A percentile compares a stretch with the other conserved stretches of the same genome.
Evolutionary conservation across 1,140 invertebrate genomes (phyloP).

Genomic region (Scylla paramamosain): DNA sequence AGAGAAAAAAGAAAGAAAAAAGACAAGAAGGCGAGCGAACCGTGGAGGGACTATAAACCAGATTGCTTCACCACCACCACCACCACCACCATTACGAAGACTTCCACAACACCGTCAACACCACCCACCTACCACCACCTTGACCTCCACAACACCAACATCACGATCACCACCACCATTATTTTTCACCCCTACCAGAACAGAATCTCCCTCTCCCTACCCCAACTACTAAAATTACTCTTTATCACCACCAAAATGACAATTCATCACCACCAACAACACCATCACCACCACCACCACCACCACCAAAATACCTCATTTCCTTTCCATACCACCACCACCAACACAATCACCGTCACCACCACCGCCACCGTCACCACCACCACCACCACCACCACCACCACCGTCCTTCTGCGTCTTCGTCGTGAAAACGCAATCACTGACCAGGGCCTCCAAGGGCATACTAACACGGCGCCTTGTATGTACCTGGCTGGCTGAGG

Average conservation of each 20-base stretch:
- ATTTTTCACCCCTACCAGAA: too few species aligned
- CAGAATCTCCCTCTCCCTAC: too few species aligned
- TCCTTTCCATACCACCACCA: background rate
- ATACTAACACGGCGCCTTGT: background rate
- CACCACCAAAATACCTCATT: background rate
- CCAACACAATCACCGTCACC: background rate
- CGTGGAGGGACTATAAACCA: too few species aligned
- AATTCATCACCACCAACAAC: background rate
- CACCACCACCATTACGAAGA: too few species aligned
- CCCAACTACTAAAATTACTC: too few species aligned
- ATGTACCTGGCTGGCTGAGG: background rate
- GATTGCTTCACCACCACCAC: too few species aligned
- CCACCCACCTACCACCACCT: too few species aligned
- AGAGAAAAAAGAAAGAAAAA: too few species aligned
- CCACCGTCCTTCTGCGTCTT: background rate
- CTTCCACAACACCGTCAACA: too few species aligned
- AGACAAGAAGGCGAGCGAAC: too few species aligned
- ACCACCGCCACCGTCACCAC: background rate
- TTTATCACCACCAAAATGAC: background rate
- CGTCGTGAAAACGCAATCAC: background rate
- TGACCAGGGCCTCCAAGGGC: background rate
- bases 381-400: slow-evolving; percentile 6
- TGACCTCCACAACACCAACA: too few species aligned
- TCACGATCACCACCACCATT: too few species aligned
- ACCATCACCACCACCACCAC: background rate